Evolutionary conservation across 2,797 vertebrate genomes (phyloP).

Genomic region (Hyperoplus lanceolatus): DNA sequence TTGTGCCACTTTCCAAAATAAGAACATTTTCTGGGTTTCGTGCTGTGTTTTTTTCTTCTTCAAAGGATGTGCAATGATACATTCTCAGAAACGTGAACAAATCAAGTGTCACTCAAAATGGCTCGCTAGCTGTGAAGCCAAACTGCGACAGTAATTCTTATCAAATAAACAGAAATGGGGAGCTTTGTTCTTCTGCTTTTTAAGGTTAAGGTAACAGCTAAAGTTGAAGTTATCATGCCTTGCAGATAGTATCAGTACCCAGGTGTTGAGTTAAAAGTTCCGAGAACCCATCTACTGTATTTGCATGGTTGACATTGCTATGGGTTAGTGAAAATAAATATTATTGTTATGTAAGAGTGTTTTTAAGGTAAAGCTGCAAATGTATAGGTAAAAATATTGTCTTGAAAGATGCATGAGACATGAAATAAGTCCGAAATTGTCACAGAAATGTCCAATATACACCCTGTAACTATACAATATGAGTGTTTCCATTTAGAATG

Average conservation of each 20-base stretch:
- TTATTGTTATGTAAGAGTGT: neutral
- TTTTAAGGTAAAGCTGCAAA: neutral
- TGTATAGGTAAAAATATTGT: neutral
- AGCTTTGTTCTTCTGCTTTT: slow-evolving; percentile 3
- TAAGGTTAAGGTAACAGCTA: neutral
- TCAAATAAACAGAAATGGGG: neutral
- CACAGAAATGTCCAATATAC: neutral
- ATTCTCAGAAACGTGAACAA: slow-evolving; percentile 1
- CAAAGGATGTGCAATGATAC: slow-evolving; percentile 26
- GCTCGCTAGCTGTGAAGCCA: slow-evolving; percentile 1
- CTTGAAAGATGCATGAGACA: neutral
- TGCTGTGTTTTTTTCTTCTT: neutral
- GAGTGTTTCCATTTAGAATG: slow-evolving; percentile 11
- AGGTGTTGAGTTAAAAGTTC: neutral
- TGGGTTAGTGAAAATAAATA: neutral
- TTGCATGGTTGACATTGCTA: neutral
- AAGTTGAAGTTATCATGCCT: neutral
- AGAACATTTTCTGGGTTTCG: slow-evolving; percentile 11
- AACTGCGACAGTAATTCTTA: neutral
- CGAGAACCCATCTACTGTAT: neutral
- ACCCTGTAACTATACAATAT: slow-evolving; percentile 22
- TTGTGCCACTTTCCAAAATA: slow-evolving; percentile 32
- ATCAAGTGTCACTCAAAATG: slow-evolving; percentile 19
- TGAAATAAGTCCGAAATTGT: neutral
- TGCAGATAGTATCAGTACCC: neutral